Conservation (phyloP, 2,888 invertebrate species). For the Tetragonisca angustula region DNA sequence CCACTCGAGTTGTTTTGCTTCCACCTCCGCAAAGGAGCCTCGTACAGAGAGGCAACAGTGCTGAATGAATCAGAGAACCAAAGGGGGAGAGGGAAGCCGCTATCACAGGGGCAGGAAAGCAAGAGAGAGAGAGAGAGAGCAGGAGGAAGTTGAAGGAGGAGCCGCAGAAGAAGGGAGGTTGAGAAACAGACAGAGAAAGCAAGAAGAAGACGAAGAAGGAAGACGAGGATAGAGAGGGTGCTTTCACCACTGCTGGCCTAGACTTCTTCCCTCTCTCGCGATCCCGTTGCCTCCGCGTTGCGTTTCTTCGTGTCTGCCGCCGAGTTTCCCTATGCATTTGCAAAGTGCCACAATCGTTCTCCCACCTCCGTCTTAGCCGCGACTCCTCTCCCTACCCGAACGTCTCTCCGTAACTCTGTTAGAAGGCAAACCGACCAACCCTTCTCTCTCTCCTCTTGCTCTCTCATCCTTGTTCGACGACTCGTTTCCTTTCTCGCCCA, state of each 20-base stretch:
- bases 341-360: conserved; percentile 67
- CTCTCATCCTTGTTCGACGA: conserved; percentile 18
- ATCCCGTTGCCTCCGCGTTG: conserved; percentile 58
- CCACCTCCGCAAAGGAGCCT: conserved; percentile 73
- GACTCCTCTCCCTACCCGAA: neutral
- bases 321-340: conserved; percentile 64
- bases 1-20: conserved; percentile 79
- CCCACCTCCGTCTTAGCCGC: neutral
- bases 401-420: conserved; percentile 1
- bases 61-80: conserved; percentile 73
- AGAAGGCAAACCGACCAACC: neutral
- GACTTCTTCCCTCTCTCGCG: conserved; percentile 67
- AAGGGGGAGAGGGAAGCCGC: conserved; percentile 20
- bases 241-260: conserved; percentile 75
- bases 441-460: neutral
- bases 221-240: conserved; percentile 64
- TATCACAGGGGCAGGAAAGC: neutral
- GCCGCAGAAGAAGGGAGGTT: conserved; percentile 18
- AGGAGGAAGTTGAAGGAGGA: conserved; percentile 38
- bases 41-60: conserved; percentile 75
- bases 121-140: neutral
- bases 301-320: conserved; percentile 66
- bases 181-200: conserved; percentile 31
- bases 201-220: conserved; percentile 34
- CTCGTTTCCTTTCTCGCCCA: neutral